A percentile compares a stretch with the other conserved stretches of the same genome.
phyloP scores from a whole-genome alignment of 2,797 vertebrate species.

The Podarcis siculus region DNA sequence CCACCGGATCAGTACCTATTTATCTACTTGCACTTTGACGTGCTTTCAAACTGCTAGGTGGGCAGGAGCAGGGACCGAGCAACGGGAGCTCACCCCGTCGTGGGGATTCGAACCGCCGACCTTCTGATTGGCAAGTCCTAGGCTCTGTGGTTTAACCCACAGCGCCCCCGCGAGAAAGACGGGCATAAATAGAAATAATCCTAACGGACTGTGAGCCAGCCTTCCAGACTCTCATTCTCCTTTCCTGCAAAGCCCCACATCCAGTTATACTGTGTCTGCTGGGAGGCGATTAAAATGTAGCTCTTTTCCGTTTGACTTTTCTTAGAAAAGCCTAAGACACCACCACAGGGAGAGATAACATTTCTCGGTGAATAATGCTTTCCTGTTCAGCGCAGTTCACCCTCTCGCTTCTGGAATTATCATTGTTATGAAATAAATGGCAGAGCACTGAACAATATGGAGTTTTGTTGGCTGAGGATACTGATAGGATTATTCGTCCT shows the following conservation, averaged over 20 bases:
- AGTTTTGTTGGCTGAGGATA: neutral
- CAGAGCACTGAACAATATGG: neutral
- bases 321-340: neutral
- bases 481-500: neutral
- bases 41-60: too few relatives aligned
- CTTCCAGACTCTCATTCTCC: too few relatives aligned
- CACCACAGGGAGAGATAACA: neutral
- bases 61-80: too few relatives aligned
- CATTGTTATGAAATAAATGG: neutral
- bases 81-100: too few relatives aligned
- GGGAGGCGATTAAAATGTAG: constrained; percentile 3
- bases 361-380: constrained; percentile 2
- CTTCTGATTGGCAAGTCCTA: too few relatives aligned
- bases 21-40: too few relatives aligned
- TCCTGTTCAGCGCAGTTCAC: neutral
- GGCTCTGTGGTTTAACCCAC: too few relatives aligned
- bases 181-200: neutral
- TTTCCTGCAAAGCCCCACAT: neutral
- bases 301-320: neutral
- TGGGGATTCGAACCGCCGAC: too few relatives aligned
- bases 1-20: fast-evolving
- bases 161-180: too few relatives aligned
- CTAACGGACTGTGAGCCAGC: neutral
- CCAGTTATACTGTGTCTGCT: neutral
- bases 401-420: neutral